Evolutionary conservation across 2,797 vertebrate species (phyloP).

Genomic region (Cyprinodon diabolis): DNA sequence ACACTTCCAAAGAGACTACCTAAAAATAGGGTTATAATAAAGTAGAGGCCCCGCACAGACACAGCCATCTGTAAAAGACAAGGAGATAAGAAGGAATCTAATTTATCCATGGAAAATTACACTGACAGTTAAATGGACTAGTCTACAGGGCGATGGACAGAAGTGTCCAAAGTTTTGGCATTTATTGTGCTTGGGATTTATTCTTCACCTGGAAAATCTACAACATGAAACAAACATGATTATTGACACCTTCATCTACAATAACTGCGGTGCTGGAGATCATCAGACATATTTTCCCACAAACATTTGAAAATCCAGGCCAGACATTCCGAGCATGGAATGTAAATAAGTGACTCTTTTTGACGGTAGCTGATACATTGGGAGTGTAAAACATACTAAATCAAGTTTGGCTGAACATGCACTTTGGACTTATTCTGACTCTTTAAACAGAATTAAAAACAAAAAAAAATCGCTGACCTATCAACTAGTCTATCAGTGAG

Average conservation of each 20-base stretch:
- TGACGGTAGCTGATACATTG: slow-evolving; percentile 52
- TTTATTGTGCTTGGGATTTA: background rate
- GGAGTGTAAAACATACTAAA: slow-evolving; percentile 38
- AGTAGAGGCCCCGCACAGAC: slow-evolving; percentile 92
- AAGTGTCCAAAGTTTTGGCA: background rate
- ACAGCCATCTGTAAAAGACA: slow-evolving; percentile 78
- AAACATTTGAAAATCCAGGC: slow-evolving; percentile 73
- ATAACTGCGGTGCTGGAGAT: slow-evolving; percentile 45
- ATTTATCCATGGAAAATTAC: background rate
- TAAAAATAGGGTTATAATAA: slow-evolving; percentile 90
- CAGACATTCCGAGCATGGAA: slow-evolving; percentile 66
- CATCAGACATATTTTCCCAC: slow-evolving; percentile 64
- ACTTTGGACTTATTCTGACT: background rate
- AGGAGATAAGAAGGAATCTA: background rate
- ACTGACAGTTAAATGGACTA: slow-evolving; percentile 1
- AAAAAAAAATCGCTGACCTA: no score
- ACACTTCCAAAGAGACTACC: slow-evolving; percentile 95
- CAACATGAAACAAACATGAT: slow-evolving; percentile 45
- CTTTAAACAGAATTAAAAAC: no score
- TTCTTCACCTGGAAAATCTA: slow-evolving; percentile 9
- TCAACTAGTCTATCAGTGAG: no score
- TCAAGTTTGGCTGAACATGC: slow-evolving; percentile 17
- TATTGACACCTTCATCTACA: slow-evolving; percentile 54
- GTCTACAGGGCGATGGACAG: background rate
- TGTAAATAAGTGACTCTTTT: slow-evolving; percentile 74